Evolutionary conservation across 2,888 invertebrate species (phyloP), one percentile per base, ranked within the genome.

Genomic region (Acronicta psi): DNA sequence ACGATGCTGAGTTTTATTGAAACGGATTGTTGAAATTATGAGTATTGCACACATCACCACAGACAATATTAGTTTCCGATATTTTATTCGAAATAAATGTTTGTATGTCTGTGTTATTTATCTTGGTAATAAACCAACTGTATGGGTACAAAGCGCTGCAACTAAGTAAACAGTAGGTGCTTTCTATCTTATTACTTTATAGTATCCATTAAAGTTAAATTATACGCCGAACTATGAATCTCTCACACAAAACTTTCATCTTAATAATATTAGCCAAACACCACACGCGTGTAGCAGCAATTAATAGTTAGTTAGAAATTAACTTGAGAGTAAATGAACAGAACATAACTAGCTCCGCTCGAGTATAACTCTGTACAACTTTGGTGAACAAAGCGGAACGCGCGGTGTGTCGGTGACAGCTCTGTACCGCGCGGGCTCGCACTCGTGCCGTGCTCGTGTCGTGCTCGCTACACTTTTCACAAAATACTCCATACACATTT

Each of bases 401-500:
- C 17, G 23, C 47, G 37, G 37, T 34, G 55, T 69, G 70, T 17
- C 17, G 31, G 31, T 57, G 77, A 63, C 77, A 70, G 66, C 20
- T 41, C 42, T 40, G 46, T 54, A 59, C 42, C 10, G 17, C 43
- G 17, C 43, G n/a, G n/a, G 34, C 2, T 2, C 1, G n/a, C n/a
- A 46, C 4, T 6, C 20, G 14, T 8, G 11, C 5, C 42, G 42
- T 20, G 11, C 45, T 6, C 25, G 17, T 8, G 11, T 9, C 42
- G 42, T 25, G 10, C 42, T 8, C 25, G 18, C 29, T 47, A 9
- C 14, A 18, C 43, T 10, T 41, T 37, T 10, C 25, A 59, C 54
- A 76, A 73, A 73, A 66, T 59, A 50, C 41, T 59, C 59, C 34
- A 76, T 59, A 73, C 42, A 59, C 53, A 58, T 50, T 59, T 65